Evolutionary conservation across 2,113 vertebrate species (phyloP).

Genomic region (Xenopus laevis): DNA sequence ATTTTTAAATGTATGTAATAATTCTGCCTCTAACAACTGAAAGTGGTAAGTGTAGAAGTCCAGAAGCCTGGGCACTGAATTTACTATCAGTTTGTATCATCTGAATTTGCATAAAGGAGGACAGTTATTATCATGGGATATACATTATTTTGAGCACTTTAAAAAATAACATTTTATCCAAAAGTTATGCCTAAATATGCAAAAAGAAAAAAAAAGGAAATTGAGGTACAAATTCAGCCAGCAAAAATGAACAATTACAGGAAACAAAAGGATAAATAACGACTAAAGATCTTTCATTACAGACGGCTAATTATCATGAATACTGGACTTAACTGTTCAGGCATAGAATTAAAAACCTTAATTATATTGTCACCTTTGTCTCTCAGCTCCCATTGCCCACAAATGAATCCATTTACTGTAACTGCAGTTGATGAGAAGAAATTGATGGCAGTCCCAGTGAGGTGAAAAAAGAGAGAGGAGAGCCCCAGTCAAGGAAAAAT

Average conservation of each 20-base stretch:
- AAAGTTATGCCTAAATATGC: background rate
- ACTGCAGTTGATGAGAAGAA: constrained; percentile 72
- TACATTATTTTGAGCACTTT: background rate
- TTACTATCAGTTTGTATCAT: no score
- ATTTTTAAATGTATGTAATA: no score
- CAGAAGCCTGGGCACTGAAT: no score
- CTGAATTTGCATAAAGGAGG: no score
- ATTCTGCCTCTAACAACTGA: no score
- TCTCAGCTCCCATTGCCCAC: constrained; percentile 68
- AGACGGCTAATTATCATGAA: constrained; percentile 91
- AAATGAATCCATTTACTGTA: constrained; percentile 78
- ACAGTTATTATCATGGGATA: no score
- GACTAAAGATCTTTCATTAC: constrained; percentile 89
- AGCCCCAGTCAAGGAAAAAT: constrained; percentile 39
- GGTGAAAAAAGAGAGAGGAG: constrained; percentile 56
- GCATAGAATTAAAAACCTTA: constrained; percentile 98
- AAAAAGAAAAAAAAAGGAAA: constrained; percentile 52
- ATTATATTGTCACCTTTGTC: constrained; percentile 94
- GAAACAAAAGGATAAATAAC: constrained; percentile 79
- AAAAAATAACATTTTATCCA: background rate
- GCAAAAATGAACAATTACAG: constrained; percentile 67
- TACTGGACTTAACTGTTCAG: constrained; percentile 95
- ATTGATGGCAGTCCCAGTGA: constrained; percentile 70
- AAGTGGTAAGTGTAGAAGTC: no score
- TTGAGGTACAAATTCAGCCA: constrained; percentile 63